A percentile compares a stretch with the other conserved stretches of the same genome.
Evolutionary conservation across 2,113 vertebrate species (phyloP).

Genomic region (Pelodiscus sinensis): DNA sequence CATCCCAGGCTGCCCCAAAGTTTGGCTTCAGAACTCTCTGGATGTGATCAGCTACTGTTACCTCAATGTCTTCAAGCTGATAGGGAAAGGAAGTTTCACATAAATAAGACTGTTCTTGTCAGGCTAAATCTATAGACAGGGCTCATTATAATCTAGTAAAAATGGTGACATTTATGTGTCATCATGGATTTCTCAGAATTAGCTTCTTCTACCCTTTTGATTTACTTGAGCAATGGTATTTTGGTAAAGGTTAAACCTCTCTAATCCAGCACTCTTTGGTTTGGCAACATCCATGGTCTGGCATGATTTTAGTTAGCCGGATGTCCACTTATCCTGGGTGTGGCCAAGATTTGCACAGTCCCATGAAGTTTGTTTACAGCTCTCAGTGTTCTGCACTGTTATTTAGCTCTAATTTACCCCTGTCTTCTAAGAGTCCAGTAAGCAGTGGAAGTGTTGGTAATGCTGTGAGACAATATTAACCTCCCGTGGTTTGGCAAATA

Average conservation of each 20-base stretch:
- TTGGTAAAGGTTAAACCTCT: not conserved
- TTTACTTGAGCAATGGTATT: not conserved
- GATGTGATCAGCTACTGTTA: conserved; percentile 85
- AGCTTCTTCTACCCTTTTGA: not conserved
- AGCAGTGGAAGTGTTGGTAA: too few relatives aligned
- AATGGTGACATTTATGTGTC: not conserved
- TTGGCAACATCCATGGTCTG: too few relatives aligned
- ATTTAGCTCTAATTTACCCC: too few relatives aligned
- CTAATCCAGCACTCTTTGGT: too few relatives aligned
- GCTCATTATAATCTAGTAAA: not conserved
- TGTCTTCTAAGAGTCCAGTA: too few relatives aligned
- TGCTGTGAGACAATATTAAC: too few relatives aligned
- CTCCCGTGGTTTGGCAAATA: too few relatives aligned
- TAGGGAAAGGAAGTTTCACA: conserved; percentile 9
- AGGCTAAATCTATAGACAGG: not conserved
- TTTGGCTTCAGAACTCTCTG: conserved; percentile 85
- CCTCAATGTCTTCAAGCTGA: conserved; percentile 85
- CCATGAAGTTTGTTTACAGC: too few relatives aligned
- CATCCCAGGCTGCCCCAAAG: conserved; percentile 86
- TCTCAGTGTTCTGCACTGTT: too few relatives aligned
- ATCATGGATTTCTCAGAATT: not conserved
- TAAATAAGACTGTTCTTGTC: not conserved
- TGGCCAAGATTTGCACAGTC: too few relatives aligned
- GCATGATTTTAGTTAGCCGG: too few relatives aligned
- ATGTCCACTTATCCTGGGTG: too few relatives aligned